phyloP scores from a whole-genome alignment of 2,888 invertebrate genomes.

The Timandra comae region DNA sequence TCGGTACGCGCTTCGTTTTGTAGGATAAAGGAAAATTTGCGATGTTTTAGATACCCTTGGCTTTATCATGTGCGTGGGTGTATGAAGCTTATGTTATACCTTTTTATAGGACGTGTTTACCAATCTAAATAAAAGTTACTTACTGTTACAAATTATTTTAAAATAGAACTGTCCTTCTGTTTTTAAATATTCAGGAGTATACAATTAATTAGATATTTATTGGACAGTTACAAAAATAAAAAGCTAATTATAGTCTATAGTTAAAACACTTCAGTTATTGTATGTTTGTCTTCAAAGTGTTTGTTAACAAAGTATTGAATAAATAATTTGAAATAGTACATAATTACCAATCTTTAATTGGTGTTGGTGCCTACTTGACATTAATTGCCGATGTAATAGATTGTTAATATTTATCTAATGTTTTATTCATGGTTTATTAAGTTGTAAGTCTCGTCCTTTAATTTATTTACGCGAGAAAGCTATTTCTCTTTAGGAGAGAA shows the following conservation, averaged over 20 bases:
- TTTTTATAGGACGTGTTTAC: no score
- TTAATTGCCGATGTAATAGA: conserved; percentile 8
- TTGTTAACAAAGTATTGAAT: no score
- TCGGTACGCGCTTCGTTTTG: conserved; percentile 73
- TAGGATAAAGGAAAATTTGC: conserved; percentile 67
- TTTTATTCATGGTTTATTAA: conserved; percentile 15
- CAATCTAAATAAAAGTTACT: no score
- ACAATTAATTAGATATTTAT: no score
- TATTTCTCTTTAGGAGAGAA: conserved; percentile 17
- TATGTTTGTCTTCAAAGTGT: no score
- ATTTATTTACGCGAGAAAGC: conserved; percentile 18
- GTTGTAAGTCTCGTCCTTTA: conserved; percentile 17
- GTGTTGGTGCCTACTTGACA: neutral
- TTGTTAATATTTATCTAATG: conserved; percentile 9
- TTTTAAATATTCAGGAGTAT: no score
- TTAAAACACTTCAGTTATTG: no score
- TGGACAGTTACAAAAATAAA: no score
- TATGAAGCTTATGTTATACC: no score
- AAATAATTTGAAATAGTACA: conserved; percentile 2
- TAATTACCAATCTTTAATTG: neutral
- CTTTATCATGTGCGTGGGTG: conserved; percentile 27
- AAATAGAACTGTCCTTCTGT: no score
- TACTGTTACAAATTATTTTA: no score
- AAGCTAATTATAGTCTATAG: no score
- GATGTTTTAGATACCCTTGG: conserved; percentile 45